These are phyloP conservation scores for Bubo scandiacus DNA, from an alignment of 2,113 vertebrate species.

Conservation along the genomic window DNA sequence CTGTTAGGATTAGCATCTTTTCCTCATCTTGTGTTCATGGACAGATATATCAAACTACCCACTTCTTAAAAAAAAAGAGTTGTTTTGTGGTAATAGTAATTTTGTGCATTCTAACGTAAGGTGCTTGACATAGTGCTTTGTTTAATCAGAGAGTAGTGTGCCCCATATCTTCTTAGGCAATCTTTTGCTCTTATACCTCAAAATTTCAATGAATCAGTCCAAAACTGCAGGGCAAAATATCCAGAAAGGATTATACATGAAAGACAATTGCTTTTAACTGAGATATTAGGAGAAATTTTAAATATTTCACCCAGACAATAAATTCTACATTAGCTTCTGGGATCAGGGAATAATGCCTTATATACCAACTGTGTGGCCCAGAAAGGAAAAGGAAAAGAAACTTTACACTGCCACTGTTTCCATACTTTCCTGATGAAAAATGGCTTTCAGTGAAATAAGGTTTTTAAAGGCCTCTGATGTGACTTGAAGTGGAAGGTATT, in stretches of 20 bases:
- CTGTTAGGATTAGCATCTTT: neutral
- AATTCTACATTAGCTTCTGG: neutral
- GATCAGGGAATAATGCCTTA: neutral
- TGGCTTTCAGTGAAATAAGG: slow-evolving; percentile 1
- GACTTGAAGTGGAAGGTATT: slow-evolving; percentile 58
- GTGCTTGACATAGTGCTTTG: neutral
- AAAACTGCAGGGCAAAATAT: neutral
- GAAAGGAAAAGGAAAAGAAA: slow-evolving; percentile 17
- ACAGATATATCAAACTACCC: neutral
- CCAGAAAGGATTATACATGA: neutral
- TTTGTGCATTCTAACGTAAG: neutral
- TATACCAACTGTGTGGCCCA: neutral
- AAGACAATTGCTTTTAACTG: neutral
- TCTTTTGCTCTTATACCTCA: neutral
- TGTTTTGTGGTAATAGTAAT: neutral
- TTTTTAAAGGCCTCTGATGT: slow-evolving; percentile 63
- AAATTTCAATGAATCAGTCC: neutral
- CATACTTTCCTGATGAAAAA: slow-evolving; percentile 30
- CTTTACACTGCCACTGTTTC: neutral
- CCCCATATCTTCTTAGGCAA: neutral
- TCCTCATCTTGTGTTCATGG: rapidly evolving
- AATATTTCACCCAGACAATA: neutral
- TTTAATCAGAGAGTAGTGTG: neutral
- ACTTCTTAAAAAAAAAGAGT: too few species aligned
- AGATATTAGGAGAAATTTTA: neutral